Conservation (phyloP, 2,113 vertebrate species). For the Gopherus flavomarginatus region DNA sequence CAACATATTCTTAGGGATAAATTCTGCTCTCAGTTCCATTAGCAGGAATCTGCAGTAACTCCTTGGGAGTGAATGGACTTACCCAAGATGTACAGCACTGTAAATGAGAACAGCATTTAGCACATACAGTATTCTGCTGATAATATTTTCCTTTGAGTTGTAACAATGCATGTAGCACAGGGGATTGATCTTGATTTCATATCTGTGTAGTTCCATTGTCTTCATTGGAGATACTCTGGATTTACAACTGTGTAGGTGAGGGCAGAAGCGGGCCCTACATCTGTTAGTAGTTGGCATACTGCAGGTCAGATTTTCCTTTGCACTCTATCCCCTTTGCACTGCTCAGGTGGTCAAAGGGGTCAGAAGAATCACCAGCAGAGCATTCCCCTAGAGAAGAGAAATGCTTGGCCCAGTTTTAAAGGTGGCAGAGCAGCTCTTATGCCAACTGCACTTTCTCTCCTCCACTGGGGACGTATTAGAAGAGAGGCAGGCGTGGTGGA, state of each 20-base stretch:
- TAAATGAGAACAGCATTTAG: not conserved
- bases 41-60: not conserved
- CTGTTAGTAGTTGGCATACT: not conserved
- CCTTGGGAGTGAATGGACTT: not conserved
- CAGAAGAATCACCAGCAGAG: not conserved
- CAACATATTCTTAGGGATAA: accelerated
- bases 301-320: not conserved
- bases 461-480: not conserved
- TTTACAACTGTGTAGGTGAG: not conserved
- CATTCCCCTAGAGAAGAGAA: not conserved
- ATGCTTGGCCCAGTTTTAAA: not conserved
- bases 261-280: not conserved
- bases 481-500: not conserved
- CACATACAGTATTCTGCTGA: accelerated
- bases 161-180: not conserved
- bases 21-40: not conserved
- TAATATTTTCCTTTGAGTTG: not conserved
- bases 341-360: not conserved
- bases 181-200: not conserved
- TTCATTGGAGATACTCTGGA: not conserved
- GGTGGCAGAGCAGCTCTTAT: not conserved
- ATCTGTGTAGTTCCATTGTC: accelerated
- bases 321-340: not conserved
- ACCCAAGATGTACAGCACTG: not conserved
- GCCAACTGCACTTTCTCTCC: not conserved